Evolutionary conservation across 2,888 invertebrate species (phyloP), one percentile per base, ranked within the genome.

Genomic region (Drepana falcataria): DNA sequence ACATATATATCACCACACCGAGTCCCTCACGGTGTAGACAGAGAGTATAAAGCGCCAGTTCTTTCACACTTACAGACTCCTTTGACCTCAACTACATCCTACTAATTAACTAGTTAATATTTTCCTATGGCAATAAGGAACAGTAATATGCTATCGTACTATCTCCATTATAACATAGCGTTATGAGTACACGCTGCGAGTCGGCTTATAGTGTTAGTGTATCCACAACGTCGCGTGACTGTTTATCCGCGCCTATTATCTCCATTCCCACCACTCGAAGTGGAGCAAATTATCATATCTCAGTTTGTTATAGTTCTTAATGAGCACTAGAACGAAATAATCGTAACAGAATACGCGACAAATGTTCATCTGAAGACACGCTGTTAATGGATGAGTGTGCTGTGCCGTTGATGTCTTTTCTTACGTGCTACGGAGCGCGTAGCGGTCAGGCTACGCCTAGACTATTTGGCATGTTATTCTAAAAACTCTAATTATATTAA

Each of bases 361-460:
- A 58, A 57, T 49, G n/a, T 48, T 34, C 48, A 51, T 44, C 21
- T 34, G 52, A 52, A 1, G 34, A 9, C 35, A 6, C 41, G 51
- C 53, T 55, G 53, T 56, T 61, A 56, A 59, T 60, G 59, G 49
- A 41, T 5, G 47, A 54, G 35, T 57, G 56, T 53, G 51, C 55
- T 57, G 55, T 62, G 69, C 66, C 85, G 86, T 85, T 87, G 85
- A 87, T 73, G 79, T 85, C 87, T 87, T 86, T 85, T 83, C 71
- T 79, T 71, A 69, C 73, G 68, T 61, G 63, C 61, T 65, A 68
- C 71, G 53, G 7, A 44, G 2, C 44, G 6, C 44, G 44, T 44
- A 44, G 6, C 44, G 5, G 40, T n/a, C 40, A 40, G 37, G 6
- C 9, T 7, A 44, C 37, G 3, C 3, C 4, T 4, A 37, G 37